phyloP scores from a whole-genome alignment of 2,888 invertebrate genomes.

The Pachliopta kotzebuea region DNA sequence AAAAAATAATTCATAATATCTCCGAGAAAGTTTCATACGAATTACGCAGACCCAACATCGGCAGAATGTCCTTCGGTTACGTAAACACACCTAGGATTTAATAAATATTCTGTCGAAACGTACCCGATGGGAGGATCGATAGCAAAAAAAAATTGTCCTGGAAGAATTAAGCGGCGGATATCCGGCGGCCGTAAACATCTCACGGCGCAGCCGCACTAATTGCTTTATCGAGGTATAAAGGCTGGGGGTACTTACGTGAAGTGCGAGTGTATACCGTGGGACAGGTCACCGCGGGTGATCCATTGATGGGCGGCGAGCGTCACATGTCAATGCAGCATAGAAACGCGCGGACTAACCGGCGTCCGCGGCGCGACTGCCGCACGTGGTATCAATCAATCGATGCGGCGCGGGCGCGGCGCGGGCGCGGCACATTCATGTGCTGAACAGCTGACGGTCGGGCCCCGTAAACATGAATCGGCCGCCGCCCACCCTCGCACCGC shows the following conservation, averaged over 20 bases:
- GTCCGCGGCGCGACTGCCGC: slow-evolving; percentile 60
- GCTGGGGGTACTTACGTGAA: slow-evolving; percentile 17
- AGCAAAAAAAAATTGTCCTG: slow-evolving; percentile 45
- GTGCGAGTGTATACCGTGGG: slow-evolving; percentile 36
- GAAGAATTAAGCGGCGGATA: slow-evolving; percentile 55
- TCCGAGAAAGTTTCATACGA: not conserved
- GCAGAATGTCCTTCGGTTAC: slow-evolving; percentile 58
- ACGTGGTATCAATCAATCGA: slow-evolving; percentile 74
- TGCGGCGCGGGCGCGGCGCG: slow-evolving; percentile 52
- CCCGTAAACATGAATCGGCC: slow-evolving; percentile 77
- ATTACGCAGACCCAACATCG: slow-evolving; percentile 6
- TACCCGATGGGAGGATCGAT: slow-evolving; percentile 54
- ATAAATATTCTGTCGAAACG: slow-evolving; percentile 55
- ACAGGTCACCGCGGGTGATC: slow-evolving; percentile 69
- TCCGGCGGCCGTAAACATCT: slow-evolving; percentile 61
- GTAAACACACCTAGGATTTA: slow-evolving; percentile 64
- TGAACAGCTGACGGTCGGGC: slow-evolving; percentile 76
- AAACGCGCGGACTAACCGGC: slow-evolving; percentile 60
- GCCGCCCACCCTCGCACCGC: slow-evolving; percentile 37
- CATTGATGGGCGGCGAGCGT: slow-evolving; percentile 60
- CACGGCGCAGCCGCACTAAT: slow-evolving; percentile 59
- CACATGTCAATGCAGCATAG: slow-evolving; percentile 43
- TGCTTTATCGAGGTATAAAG: slow-evolving; percentile 22
- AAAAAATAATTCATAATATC: not conserved
- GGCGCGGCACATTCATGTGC: slow-evolving; percentile 73